phyloP scores from a whole-genome alignment of 2,113 vertebrate genomes.

The Patagioenas fasciata region DNA sequence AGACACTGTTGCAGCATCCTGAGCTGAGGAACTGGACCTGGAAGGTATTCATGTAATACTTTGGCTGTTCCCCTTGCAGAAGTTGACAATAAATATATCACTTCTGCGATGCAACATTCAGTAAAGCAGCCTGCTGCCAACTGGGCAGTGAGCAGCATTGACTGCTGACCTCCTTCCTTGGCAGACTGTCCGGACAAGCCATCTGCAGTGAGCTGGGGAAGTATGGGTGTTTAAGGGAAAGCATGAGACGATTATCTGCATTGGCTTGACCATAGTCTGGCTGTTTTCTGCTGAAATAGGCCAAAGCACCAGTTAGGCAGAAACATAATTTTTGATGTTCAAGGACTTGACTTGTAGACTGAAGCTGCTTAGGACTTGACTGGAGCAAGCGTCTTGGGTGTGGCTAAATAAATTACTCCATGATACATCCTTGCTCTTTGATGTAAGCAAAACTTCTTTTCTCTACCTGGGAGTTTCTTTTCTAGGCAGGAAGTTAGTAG shows the following conservation, averaged over 20 bases:
- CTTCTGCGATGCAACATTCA: background rate
- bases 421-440: background rate
- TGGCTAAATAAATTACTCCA: background rate
- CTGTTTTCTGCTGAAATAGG: background rate
- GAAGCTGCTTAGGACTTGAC: background rate
- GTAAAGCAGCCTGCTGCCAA: constrained; percentile 6
- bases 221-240: background rate
- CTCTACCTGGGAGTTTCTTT: background rate
- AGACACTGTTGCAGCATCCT: background rate
- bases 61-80: background rate
- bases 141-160: background rate
- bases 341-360: background rate
- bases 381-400: background rate
- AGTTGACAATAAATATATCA: background rate
- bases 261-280: background rate
- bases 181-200: constrained; percentile 7
- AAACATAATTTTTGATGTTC: background rate
- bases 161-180: background rate
- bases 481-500: background rate
- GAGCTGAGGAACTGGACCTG: background rate
- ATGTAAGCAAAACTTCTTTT: background rate
- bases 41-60: background rate
- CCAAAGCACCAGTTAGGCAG: background rate
- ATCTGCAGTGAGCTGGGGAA: constrained; percentile 26
- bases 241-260: background rate